Evolutionary conservation across 2,888 invertebrate genomes (phyloP).

Genomic region (Thecocarcelia acutangulata): DNA sequence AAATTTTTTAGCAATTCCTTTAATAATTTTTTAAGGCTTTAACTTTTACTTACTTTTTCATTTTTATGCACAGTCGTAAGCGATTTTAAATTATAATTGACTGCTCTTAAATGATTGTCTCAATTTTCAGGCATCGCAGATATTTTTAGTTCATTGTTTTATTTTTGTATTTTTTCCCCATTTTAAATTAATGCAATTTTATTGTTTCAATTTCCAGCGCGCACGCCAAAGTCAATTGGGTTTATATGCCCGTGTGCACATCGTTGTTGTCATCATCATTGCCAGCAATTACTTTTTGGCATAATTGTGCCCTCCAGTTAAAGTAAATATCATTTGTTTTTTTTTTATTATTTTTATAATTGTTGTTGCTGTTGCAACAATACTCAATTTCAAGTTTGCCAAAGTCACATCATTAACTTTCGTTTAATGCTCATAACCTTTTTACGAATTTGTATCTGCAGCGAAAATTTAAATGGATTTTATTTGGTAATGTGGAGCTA

Average conservation of each 20-base stretch:
- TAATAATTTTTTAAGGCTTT: not conserved
- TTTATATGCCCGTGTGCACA: not conserved
- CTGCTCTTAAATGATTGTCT: not conserved
- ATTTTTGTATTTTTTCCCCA: not conserved
- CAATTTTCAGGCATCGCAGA: slow-evolving; percentile 25
- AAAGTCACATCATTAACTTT: slow-evolving; percentile 51
- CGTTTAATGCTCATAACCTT: slow-evolving; percentile 10
- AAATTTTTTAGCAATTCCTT: not conserved
- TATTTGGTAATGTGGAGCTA: slow-evolving; percentile 14
- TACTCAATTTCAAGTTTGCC: slow-evolving; percentile 58
- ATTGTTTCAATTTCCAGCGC: slow-evolving; percentile 63
- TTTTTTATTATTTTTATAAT: slow-evolving; percentile 45
- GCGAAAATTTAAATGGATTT: slow-evolving; percentile 22
- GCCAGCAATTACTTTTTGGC: slow-evolving; percentile 71
- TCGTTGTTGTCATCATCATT: slow-evolving; percentile 28
- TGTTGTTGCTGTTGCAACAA: slow-evolving; percentile 46
- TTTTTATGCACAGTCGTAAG: slow-evolving; percentile 3
- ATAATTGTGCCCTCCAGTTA: slow-evolving; percentile 70
- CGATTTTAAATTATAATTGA: slow-evolving; percentile 31
- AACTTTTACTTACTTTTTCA: slow-evolving; percentile 1
- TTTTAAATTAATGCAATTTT: slow-evolving; percentile 70
- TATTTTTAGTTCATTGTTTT: not conserved
- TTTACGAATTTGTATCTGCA: not conserved
- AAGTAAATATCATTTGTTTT: slow-evolving; percentile 59
- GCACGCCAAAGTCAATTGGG: slow-evolving; percentile 32